Evolutionary conservation across 37 sponge, comb jelly and placozoan genomes (phyloP).

Genomic region (Amphimedon queenslandica): DNA sequence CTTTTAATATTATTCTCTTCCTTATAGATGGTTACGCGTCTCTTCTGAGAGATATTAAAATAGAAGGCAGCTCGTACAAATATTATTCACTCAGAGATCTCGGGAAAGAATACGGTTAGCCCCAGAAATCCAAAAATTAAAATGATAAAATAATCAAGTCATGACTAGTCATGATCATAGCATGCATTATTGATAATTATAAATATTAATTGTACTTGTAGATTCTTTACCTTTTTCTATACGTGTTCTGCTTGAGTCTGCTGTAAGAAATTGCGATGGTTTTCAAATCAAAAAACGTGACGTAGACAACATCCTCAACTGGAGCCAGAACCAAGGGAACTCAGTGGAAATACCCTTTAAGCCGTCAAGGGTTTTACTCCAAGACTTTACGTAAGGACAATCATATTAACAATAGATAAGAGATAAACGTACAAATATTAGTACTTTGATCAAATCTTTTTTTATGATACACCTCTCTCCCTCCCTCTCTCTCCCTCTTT

Average conservation of each 20-base stretch:
- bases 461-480: no score
- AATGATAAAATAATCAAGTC: background rate
- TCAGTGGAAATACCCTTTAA: conserved; percentile 82
- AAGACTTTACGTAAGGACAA: conserved; percentile 84
- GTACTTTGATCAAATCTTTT: no score
- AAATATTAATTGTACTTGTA: background rate
- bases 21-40: no score
- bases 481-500: background rate
- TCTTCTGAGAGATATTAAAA: background rate
- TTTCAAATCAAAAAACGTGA: conserved; percentile 59
- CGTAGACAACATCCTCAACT: conserved; percentile 64
- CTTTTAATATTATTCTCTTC: no score
- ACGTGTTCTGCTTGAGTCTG: conserved; percentile 80
- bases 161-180: no score
- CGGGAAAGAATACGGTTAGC: conserved; percentile 2
- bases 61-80: conserved; percentile 20
- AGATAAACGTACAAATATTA: no score
- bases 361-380: conserved; percentile 83
- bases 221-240: conserved; percentile 77
- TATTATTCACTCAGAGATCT: conserved; percentile 48
- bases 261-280: conserved; percentile 80
- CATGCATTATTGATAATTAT: no score
- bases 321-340: conserved; percentile 60
- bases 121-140: no score
- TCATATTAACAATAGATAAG: no score